Percentiles rank a stretch among this genome's conserved stretches.
phyloP scores from a whole-genome alignment of 2,888 invertebrate species.

The Caenorhabditis sulstoni region DNA sequence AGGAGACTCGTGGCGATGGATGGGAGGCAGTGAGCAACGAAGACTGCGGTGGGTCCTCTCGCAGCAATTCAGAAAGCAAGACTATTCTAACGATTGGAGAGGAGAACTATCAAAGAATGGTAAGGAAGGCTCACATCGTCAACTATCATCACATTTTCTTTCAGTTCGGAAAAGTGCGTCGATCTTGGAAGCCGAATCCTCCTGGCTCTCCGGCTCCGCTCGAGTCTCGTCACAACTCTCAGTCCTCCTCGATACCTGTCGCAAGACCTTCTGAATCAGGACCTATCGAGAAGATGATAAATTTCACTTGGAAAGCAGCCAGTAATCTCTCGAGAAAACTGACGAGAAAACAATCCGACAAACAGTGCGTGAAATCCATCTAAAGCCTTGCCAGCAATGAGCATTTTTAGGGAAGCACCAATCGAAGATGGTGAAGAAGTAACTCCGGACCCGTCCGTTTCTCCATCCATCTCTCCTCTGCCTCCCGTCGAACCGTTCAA shows the following conservation, averaged over 20 bases:
- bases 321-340: constrained; percentile 18
- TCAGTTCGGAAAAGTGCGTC: constrained; percentile 47
- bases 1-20: neutral
- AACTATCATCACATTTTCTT: constrained; percentile 4
- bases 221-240: constrained; percentile 48
- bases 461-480: neutral
- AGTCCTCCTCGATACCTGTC: constrained; percentile 1
- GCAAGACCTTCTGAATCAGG: constrained; percentile 28
- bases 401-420: constrained; percentile 20
- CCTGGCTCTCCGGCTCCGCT: constrained; percentile 18
- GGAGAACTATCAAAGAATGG: constrained; percentile 40
- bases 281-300: constrained; percentile 43
- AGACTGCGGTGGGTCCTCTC: constrained; percentile 11
- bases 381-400: no score
- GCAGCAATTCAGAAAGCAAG: constrained; percentile 20
- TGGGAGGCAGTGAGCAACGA: neutral
- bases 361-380: neutral
- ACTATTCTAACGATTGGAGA: neutral
- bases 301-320: constrained; percentile 33
- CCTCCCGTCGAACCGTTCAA: neutral
- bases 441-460: neutral
- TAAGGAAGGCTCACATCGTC: constrained; percentile 1
- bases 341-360: constrained; percentile 21
- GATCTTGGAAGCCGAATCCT: constrained; percentile 36
- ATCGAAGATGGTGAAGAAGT: constrained; percentile 20